These are phyloP conservation scores for Volucella bombylans DNA, from an alignment of 2,888 invertebrate species.

Conservation along the genomic window DNA sequence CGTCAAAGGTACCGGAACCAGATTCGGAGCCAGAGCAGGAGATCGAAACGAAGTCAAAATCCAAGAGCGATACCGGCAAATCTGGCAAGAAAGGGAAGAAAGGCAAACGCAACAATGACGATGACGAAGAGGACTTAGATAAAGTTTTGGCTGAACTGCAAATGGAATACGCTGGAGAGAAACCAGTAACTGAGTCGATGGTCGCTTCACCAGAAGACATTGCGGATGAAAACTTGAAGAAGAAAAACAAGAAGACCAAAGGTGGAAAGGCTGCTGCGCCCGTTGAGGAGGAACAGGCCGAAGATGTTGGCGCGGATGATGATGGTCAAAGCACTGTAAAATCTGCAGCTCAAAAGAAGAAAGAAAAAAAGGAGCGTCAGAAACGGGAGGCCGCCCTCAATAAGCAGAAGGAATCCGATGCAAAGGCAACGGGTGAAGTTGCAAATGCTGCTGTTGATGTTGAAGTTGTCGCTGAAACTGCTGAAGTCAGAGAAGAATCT, in stretches of 20 bases:
- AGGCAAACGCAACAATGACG: slow-evolving; percentile 88
- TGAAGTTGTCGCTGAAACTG: slow-evolving; percentile 80
- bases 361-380: slow-evolving; percentile 92
- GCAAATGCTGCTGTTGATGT: slow-evolving; percentile 55
- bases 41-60: slow-evolving; percentile 82
- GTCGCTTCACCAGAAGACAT: slow-evolving; percentile 78
- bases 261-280: slow-evolving; percentile 66
- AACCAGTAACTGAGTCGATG: slow-evolving; percentile 83
- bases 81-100: slow-evolving; percentile 89
- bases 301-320: slow-evolving; percentile 79
- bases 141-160: slow-evolving; percentile 90
- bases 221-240: slow-evolving; percentile 80
- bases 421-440: slow-evolving; percentile 75
- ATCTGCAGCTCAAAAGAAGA: slow-evolving; percentile 93
- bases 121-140: slow-evolving; percentile 89
- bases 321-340: slow-evolving; percentile 86
- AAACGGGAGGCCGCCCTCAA: slow-evolving; percentile 87
- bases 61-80: slow-evolving; percentile 81
- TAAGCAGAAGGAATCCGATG: slow-evolving; percentile 79
- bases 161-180: slow-evolving; percentile 90
- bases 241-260: slow-evolving; percentile 77
- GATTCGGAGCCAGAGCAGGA: slow-evolving; percentile 83
- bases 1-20: slow-evolving; percentile 72
- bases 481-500: slow-evolving; percentile 74
- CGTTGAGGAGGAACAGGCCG: slow-evolving; percentile 79